A percentile compares a stretch with the other conserved stretches of the same genome.
Evolutionary conservation across 2,113 vertebrate genomes (phyloP).

Genomic region (Elephantulus edwardii): DNA sequence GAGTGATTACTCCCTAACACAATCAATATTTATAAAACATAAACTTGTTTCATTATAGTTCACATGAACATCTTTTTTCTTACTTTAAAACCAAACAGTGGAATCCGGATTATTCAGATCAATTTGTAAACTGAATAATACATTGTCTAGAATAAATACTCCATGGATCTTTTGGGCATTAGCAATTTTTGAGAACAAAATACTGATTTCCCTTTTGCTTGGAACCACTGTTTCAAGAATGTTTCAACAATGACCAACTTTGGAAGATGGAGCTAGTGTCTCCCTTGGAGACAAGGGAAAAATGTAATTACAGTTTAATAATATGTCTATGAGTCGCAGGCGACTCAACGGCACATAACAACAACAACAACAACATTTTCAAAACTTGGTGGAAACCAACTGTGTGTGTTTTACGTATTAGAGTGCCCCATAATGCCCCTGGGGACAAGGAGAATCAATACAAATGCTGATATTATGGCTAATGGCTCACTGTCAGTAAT

Average conservation of each 20-base stretch:
- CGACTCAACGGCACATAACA: too few species aligned
- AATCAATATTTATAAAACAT: conserved; percentile 6
- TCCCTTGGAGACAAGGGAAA: neutral
- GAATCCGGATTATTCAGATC: too few species aligned
- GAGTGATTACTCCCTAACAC: too few species aligned
- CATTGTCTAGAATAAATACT: too few species aligned
- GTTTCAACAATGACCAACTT: neutral
- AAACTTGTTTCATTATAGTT: neutral
- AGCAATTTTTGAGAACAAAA: neutral
- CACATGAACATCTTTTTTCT: neutral
- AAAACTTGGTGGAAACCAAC: neutral
- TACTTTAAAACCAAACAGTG: too few species aligned
- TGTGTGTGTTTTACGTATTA: neutral
- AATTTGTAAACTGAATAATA: too few species aligned
- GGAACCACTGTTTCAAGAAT: neutral
- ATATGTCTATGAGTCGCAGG: neutral
- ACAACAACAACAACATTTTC: neutral
- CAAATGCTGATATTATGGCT: neutral
- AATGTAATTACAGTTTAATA: neutral
- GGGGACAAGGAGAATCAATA: fast-evolving
- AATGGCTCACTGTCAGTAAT: neutral
- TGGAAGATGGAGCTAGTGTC: neutral
- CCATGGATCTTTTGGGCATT: neutral
- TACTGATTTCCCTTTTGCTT: neutral
- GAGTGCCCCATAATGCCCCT: neutral